Percentiles rank a stretch among this genome's conserved stretches.
phyloP scores from a whole-genome alignment of 1,140 invertebrate genomes.

The Antheraea mylitta region DNA sequence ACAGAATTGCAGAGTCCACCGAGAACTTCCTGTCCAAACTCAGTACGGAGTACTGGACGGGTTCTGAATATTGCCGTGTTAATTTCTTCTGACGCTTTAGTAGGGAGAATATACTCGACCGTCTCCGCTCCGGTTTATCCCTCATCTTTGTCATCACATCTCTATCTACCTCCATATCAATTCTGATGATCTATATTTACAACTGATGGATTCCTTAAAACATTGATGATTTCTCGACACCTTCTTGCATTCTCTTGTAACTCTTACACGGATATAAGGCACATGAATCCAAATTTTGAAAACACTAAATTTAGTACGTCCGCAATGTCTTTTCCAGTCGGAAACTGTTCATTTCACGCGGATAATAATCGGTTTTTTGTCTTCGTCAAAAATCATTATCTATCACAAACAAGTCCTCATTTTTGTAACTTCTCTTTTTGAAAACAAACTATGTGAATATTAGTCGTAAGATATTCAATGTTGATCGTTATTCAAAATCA shows the following conservation, averaged over 20 bases:
- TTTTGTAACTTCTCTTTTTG: background rate
- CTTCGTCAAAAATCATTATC: background rate
- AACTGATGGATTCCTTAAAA: background rate
- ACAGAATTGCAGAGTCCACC: constrained; percentile 55
- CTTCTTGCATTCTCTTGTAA: background rate
- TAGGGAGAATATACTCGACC: constrained; percentile 61
- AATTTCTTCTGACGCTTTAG: constrained; percentile 57
- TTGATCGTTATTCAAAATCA: background rate
- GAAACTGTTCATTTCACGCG: background rate
- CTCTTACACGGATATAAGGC: background rate
- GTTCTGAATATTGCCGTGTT: constrained; percentile 48
- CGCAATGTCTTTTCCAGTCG: background rate
- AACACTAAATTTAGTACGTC: background rate
- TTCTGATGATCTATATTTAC: background rate
- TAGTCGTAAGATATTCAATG: background rate
- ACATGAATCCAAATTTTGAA: background rate
- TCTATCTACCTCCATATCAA: background rate
- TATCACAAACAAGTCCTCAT: background rate
- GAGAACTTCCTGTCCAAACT: constrained; percentile 49
- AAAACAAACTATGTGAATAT: background rate
- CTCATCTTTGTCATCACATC: constrained; percentile 34
- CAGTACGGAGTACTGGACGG: constrained; percentile 19
- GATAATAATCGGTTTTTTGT: background rate
- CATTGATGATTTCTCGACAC: background rate
- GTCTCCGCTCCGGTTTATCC: constrained; percentile 43